Base-by-base conservation (phyloP, 2,797 vertebrate genomes). In the Emydoidea blandingii region DNA sequence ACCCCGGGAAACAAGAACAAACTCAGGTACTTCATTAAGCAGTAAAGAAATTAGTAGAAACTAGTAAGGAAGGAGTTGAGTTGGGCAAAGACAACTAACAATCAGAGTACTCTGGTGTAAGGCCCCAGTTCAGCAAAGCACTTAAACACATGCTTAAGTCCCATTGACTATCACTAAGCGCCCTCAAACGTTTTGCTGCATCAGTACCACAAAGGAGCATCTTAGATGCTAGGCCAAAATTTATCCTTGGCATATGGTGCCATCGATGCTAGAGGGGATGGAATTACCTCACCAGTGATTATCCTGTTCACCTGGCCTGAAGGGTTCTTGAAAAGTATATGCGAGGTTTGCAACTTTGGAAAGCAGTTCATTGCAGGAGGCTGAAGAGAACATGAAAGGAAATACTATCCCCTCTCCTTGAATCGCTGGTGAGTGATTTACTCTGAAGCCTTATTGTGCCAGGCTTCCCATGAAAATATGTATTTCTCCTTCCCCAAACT, bases 211-310 rank as follows among this genome's bases (percentile, higher is more conserved):
- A 37, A n/a, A 12, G 14, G 0, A n/a, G 18, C 4, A 1, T 79
- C 80, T 87, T 52, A 16, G 83, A 50, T 29, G 57, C 79, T 29
- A 3, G 0, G 47, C 79, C 47, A 52, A 27, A 23, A 2, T 3
- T 62, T 25, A 50, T 37, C 65, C 31, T 27, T 8, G 1, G 19
- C 41, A 76, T 54, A 8, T 12, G 34, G 50, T 12, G 11, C 34
- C 12, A 15, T 12, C 0, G 0, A 12, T 27, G 41, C 21, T 49
- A 21, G 3, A 44, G n/a, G 6, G 74, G 53, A 37, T 11, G n/a
- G 37, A 72, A 72, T 10, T 41, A 37, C 11, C 76, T 54, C 81
- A 81, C 14, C 2, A 49, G 79, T 4, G 0, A 10, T 29, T 37
- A 29, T 37, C 41, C 16, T 0, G 1, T 16, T 23, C 4, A 6